These are phyloP conservation scores for Nomada ferruginata DNA, from an alignment of 2,888 invertebrate genomes.

Conservation along the genomic window DNA sequence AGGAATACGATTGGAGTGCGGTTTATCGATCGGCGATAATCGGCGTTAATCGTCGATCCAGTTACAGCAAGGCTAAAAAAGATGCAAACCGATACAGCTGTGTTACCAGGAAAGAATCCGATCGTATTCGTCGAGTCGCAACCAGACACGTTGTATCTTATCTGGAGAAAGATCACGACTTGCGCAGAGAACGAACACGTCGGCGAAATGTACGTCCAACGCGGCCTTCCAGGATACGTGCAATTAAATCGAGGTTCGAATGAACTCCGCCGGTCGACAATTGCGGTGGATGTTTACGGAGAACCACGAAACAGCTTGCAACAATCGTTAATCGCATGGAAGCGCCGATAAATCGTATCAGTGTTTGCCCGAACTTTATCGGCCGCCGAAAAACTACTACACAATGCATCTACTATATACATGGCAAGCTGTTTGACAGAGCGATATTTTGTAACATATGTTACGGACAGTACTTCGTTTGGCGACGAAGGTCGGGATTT, in stretches of 20 bases:
- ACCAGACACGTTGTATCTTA: background rate
- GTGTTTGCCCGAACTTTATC: background rate
- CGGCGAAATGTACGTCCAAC: background rate
- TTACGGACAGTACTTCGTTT: background rate
- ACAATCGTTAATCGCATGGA: slow-evolving; percentile 1
- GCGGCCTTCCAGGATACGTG: too few relatives aligned
- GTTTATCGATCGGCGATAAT: background rate
- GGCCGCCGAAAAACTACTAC: background rate
- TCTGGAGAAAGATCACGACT: slow-evolving; percentile 2
- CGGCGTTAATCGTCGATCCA: background rate
- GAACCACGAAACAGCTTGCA: background rate
- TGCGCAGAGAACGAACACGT: background rate
- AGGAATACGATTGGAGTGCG: background rate
- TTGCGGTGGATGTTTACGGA: background rate
- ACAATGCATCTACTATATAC: background rate
- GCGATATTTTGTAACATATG: background rate
- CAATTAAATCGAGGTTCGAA: too few relatives aligned
- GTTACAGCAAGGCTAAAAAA: background rate
- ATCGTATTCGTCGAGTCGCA: background rate
- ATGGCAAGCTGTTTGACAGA: background rate
- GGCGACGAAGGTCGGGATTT: slow-evolving; percentile 10
- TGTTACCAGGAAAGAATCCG: background rate
- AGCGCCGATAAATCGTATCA: background rate
- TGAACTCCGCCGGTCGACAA: background rate
- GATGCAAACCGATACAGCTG: background rate